Percentiles rank a stretch among this genome's conserved stretches.
Evolutionary conservation across 2,888 invertebrate genomes (phyloP).

Genomic region (Liopterus haemorrhoidalis): DNA sequence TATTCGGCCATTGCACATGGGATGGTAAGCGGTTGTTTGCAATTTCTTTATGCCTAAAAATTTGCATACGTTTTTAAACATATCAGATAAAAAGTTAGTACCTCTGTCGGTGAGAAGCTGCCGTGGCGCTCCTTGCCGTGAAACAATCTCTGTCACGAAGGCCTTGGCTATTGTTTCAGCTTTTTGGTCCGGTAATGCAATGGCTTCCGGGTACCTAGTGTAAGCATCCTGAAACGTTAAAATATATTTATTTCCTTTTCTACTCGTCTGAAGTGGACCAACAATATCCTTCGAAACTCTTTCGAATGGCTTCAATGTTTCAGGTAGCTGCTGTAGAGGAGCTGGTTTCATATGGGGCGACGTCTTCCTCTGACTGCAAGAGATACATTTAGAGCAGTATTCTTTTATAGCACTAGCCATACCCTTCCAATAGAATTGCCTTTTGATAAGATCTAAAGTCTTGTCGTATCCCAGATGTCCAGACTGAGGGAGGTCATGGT

Average conservation of each 20-base stretch:
- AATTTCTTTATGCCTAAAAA: slow-evolving; percentile 31
- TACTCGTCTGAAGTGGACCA: slow-evolving; percentile 31
- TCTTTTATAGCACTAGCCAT: slow-evolving; percentile 30
- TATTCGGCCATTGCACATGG: slow-evolving; percentile 35
- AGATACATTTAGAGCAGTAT: slow-evolving; percentile 30
- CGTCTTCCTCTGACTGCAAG: slow-evolving; percentile 33
- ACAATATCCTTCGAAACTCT: slow-evolving; percentile 33
- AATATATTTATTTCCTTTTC: slow-evolving; percentile 32
- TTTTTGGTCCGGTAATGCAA: slow-evolving; percentile 33
- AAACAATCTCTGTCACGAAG: slow-evolving; percentile 31
- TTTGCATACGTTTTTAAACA: slow-evolving; percentile 32
- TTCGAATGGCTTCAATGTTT: slow-evolving; percentile 28
- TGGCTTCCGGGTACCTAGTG: slow-evolving; percentile 33
- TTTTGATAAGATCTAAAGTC: slow-evolving; percentile 28
- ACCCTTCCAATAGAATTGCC: slow-evolving; percentile 32
- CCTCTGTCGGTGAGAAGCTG: slow-evolving; percentile 35
- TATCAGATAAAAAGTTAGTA: slow-evolving; percentile 30
- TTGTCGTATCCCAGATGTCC: slow-evolving; percentile 35
- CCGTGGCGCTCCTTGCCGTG: slow-evolving; percentile 32
- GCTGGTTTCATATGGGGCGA: slow-evolving; percentile 27
- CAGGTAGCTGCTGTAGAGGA: slow-evolving; percentile 29
- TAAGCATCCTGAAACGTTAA: slow-evolving; percentile 34
- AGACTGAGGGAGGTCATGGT: slow-evolving; percentile 30
- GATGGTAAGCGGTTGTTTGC: slow-evolving; percentile 34
- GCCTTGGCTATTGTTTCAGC: slow-evolving; percentile 31